Conservation (phyloP, 2,888 invertebrate species). For the Ferrisia virgata region DNA sequence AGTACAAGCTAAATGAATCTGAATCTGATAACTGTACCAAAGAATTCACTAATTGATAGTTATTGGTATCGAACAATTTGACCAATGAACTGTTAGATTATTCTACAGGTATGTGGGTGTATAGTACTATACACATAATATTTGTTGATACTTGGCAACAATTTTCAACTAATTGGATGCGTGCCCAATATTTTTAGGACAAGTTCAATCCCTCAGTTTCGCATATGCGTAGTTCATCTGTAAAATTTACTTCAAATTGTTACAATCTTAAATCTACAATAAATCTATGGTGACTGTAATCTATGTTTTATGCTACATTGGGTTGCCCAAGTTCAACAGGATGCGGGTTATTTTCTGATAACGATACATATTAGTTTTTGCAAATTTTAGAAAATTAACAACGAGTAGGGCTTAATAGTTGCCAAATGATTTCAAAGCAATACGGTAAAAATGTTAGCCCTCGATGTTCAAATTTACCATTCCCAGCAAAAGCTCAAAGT, state of each 20-base stretch:
- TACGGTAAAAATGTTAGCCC: too few species aligned
- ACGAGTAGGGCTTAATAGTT: too few species aligned
- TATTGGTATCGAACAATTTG: background rate
- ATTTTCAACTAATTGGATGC: background rate
- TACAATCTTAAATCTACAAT: background rate
- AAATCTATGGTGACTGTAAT: too few species aligned
- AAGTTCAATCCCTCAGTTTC: background rate
- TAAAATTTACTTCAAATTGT: background rate
- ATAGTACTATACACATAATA: background rate
- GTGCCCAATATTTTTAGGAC: background rate
- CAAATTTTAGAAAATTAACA: too few species aligned
- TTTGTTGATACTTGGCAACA: background rate
- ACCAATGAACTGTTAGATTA: background rate
- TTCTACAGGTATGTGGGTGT: background rate
- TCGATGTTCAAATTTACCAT: too few species aligned
- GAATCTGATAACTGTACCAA: background rate
- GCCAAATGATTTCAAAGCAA: too few species aligned
- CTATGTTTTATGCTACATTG: too few species aligned
- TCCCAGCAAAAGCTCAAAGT: too few species aligned
- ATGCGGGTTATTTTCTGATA: too few species aligned
- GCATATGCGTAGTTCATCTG: background rate
- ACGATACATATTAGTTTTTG: too few species aligned
- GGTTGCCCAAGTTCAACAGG: too few species aligned
- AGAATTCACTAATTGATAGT: background rate
- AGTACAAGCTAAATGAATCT: background rate